These are phyloP conservation scores for Cryptus viduatorius DNA, from an alignment of 2,888 invertebrate genomes.

Conservation along the genomic window DNA sequence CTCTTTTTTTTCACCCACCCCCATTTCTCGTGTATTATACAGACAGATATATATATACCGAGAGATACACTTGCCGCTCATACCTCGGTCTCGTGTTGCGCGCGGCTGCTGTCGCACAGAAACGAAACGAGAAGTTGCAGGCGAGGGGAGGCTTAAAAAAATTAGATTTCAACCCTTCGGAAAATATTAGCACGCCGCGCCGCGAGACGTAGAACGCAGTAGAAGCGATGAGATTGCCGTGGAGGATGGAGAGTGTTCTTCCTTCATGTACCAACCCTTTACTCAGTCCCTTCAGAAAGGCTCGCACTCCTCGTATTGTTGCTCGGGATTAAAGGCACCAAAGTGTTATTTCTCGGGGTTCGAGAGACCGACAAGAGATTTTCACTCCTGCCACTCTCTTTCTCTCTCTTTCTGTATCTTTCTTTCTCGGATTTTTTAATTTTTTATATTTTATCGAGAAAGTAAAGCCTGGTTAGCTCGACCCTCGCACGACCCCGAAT, in stretches of 20 bases:
- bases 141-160: conserved; percentile 78
- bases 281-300: conserved; percentile 62
- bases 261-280: conserved; percentile 74
- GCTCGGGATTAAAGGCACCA: conserved; percentile 81
- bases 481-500: conserved; percentile 60
- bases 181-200: conserved; percentile 82
- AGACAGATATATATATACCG: background rate
- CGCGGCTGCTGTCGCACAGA: conserved; percentile 40
- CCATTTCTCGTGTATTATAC: conserved; percentile 42
- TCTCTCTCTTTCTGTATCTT: conserved; percentile 5
- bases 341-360: conserved; percentile 80
- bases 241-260: conserved; percentile 63
- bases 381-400: conserved; percentile 39
- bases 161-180: conserved; percentile 83
- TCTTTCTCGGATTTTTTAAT: conserved; percentile 29
- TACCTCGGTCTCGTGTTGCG: conserved; percentile 44
- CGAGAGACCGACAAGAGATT: conserved; percentile 64
- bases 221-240: conserved; percentile 56
- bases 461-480: conserved; percentile 57
- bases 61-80: too few relatives aligned
- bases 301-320: conserved; percentile 77
- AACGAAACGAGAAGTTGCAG: conserved; percentile 46
- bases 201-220: conserved; percentile 58
- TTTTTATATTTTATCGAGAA: conserved; percentile 51
- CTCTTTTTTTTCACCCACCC: conserved; percentile 27